phyloP scores from a whole-genome alignment of 1,140 invertebrate genomes.

The Drosophila biarmipes region DNA sequence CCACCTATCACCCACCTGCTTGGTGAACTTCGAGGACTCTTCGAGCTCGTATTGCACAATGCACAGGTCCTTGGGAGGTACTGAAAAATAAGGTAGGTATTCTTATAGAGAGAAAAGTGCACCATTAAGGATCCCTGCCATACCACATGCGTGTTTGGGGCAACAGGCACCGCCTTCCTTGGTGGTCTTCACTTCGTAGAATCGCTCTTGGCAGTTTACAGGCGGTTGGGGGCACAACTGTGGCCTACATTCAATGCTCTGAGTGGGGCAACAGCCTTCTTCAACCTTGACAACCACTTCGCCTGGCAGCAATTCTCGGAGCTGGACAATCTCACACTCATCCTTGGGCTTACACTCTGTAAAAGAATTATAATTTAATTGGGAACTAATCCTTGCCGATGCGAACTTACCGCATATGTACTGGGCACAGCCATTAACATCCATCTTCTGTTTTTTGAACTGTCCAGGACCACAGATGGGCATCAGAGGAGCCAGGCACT shows the following conservation, averaged over 20 bases:
- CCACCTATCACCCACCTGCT: constrained; percentile 85
- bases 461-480: constrained; percentile 90
- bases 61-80: constrained; percentile 89
- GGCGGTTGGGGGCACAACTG: constrained; percentile 87
- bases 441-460: constrained; percentile 87
- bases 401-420: constrained; percentile 88
- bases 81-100: constrained; percentile 76
- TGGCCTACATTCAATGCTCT: constrained; percentile 86
- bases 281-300: constrained; percentile 86
- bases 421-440: constrained; percentile 87
- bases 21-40: constrained; percentile 85
- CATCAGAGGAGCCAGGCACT: constrained; percentile 87
- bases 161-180: constrained; percentile 87
- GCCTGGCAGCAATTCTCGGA: constrained; percentile 86
- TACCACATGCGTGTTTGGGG: constrained; percentile 88
- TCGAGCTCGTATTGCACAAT: constrained; percentile 85
- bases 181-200: constrained; percentile 85
- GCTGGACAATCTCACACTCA: constrained; percentile 87
- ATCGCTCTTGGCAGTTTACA: constrained; percentile 86
- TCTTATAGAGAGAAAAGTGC: neutral
- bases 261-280: constrained; percentile 89
- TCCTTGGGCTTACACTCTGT: constrained; percentile 90
- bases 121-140: constrained; percentile 23
- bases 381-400: neutral
- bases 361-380: neutral